A percentile compares a stretch with the other conserved stretches of the same genome.
Evolutionary conservation across 2,888 invertebrate genomes (phyloP).

Genomic region (Drosophila neotestacea): DNA sequence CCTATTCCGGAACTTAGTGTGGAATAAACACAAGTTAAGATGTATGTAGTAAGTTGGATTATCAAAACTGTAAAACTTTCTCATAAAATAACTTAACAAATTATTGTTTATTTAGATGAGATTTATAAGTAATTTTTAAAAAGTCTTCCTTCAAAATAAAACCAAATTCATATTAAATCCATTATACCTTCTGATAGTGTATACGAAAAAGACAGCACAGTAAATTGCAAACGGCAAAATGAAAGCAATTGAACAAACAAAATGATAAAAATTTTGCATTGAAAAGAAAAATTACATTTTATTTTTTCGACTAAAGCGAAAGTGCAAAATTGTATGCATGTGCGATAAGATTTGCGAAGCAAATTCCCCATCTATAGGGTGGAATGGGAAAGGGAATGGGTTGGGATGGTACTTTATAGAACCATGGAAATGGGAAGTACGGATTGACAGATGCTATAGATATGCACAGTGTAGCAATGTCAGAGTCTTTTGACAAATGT

Average conservation of each 20-base stretch:
- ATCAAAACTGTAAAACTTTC: no score
- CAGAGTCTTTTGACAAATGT: slow-evolving; percentile 41
- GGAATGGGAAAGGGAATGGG: not conserved
- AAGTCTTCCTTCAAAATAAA: not conserved
- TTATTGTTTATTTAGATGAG: no score
- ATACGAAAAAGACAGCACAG: slow-evolving; percentile 9
- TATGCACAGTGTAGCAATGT: slow-evolving; percentile 13
- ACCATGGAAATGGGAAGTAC: slow-evolving; percentile 9
- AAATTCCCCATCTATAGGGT: not conserved
- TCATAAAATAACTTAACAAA: no score
- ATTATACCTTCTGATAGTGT: not conserved
- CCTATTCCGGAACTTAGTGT: no score
- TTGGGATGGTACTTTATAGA: slow-evolving; percentile 41
- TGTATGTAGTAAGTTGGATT: no score
- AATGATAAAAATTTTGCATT: slow-evolving; percentile 49
- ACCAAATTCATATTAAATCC: not conserved
- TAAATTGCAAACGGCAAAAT: slow-evolving; percentile 39
- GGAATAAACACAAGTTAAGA: no score
- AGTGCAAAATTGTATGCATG: slow-evolving; percentile 55
- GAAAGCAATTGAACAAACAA: slow-evolving; percentile 60
- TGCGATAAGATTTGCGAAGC: slow-evolving; percentile 37
- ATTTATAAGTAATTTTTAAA: no score
- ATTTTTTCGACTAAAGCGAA: slow-evolving; percentile 26
- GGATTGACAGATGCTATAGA: slow-evolving; percentile 53
- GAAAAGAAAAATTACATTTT: slow-evolving; percentile 52